Evolutionary conservation across 2,888 invertebrate species (phyloP), one percentile per base, ranked within the genome.

Genomic region (Phytoseiulus persimilis): DNA sequence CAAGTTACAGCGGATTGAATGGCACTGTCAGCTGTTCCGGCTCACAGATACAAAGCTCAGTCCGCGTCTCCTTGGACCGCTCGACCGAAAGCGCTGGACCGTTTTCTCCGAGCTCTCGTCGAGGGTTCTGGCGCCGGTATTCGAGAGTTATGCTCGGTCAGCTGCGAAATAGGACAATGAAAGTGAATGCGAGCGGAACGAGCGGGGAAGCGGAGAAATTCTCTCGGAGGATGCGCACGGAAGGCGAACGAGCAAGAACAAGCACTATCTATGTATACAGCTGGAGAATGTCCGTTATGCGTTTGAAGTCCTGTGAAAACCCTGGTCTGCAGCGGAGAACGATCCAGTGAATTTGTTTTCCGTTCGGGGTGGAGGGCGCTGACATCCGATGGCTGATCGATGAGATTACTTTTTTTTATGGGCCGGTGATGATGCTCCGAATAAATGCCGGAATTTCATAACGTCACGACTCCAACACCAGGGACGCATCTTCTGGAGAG

Each of bases 71-170:
- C 65, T 23, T 65, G 23, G 18, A 11, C 39, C 39, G 65, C 65
- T 28, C 23, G 65, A 65, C 23, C 65, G 28, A 65, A 18, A 65
- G 18, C 18, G 39, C 39, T 3, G 39, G 39, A 39, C 3, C 39
- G 39, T 9, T 39, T 28, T 6, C 65, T 65, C 9, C 23, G 65
- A 23, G 65, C 28, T 28, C 65, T 65, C 23, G 65, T 14, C 65
- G 65, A 28, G 65, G 28, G 9, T 65, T 23, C 9, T 18, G 65
- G 65, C 65, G 65, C 65, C 65, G 65, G 65, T 65, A 65, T 65
- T 65, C 65, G 65, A 65, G 65, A 65, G 65, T 65, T 65, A 65
- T 65, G 65, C 65, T 65, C 65, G 65, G 65, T 65, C 65, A 65
- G 65, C 65, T 65, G 65, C 65, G 65, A 65, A 65, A 65, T 65